Evolutionary conservation across 35 echinoderm and acorn worm genomes (phyloP).

Genomic region (Heliocidaris erythrogramma): DNA sequence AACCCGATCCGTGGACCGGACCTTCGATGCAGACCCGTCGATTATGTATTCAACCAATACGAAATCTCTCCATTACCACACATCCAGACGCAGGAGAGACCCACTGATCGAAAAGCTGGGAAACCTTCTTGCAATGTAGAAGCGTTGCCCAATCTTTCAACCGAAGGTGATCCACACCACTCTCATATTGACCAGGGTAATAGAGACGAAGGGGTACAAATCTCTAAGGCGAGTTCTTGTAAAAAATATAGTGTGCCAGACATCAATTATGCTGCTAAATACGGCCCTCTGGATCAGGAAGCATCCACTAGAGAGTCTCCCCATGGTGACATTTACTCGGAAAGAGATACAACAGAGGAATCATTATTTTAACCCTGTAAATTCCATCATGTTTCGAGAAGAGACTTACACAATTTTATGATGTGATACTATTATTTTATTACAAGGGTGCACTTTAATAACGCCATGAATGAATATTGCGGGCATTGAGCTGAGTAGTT

Average conservation of each 20-base stretch:
- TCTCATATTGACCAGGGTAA: neutral
- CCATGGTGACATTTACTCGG: neutral
- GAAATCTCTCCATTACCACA: neutral
- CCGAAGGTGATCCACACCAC: neutral
- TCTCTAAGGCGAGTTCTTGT: neutral
- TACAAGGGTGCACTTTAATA: too few species aligned
- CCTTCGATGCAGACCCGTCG: neutral
- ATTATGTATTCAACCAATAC: neutral
- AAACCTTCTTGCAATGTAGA: neutral
- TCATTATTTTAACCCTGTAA: neutral
- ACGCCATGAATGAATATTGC: too few species aligned
- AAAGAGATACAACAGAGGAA: neutral
- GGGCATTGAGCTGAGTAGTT: too few species aligned
- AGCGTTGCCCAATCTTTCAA: neutral
- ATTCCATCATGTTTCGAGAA: too few species aligned
- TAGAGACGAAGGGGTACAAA: neutral
- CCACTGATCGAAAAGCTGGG: neutral
- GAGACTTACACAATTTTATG: too few species aligned
- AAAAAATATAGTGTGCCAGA: too few species aligned
- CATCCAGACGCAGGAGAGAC: neutral
- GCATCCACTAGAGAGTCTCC: too few species aligned
- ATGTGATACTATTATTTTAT: too few species aligned
- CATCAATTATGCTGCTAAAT: too few species aligned
- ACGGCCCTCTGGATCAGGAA: too few species aligned
- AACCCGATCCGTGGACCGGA: neutral